Base-by-base conservation (phyloP, 2,797 vertebrate genomes). In the Acipenser ruthenus region DNA sequence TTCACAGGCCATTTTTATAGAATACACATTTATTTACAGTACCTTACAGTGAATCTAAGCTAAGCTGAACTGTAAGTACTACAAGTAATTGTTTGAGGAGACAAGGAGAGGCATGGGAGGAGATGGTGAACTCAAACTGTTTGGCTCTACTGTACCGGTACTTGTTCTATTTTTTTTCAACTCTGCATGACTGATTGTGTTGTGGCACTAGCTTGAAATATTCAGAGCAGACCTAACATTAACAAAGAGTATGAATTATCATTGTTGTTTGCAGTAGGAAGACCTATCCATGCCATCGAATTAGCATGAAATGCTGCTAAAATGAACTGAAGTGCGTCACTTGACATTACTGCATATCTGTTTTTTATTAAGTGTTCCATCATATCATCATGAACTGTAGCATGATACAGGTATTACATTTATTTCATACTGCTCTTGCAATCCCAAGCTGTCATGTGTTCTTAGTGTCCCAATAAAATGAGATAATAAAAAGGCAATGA, bases 21-120 rank as follows among this genome's bases (percentile, higher is more conserved):
- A 62, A 62, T 62, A 62, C 60, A 62, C 8, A 4, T 48, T 62
- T 62, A 62, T 62, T 62, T 62, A 37, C 37, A 37, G 3, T 37
- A 62, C 18, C 60, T 62, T 12, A n/a, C 60, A 62, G 23, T 62
- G 60, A 62, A 62, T 62, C 60, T 62, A 18, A 18, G 60, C 10
- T 62, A 62, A 62, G 47, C 18, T 8, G 60, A 62, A 62, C 10
- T 62, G 60, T 37, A 23, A 62, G 60, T 18, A 62, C 8, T 18
- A 37, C 6, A 62, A 47, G 9, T 37, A 37, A 37, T 37, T 9
- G 60, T 9, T 18, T 15, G 13, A 48, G 60, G 18, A 62, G 47
- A 48, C 9, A 15, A 37, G 37, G 37, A 37, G 37, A 37, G 37
- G 18, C 60, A 23, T 37, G 6, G 47, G 18, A 62, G 37, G 37